Evolutionary conservation across 2,113 vertebrate species (phyloP), one percentile per base, ranked within the genome.

Genomic region (Urocitellus parryii): DNA sequence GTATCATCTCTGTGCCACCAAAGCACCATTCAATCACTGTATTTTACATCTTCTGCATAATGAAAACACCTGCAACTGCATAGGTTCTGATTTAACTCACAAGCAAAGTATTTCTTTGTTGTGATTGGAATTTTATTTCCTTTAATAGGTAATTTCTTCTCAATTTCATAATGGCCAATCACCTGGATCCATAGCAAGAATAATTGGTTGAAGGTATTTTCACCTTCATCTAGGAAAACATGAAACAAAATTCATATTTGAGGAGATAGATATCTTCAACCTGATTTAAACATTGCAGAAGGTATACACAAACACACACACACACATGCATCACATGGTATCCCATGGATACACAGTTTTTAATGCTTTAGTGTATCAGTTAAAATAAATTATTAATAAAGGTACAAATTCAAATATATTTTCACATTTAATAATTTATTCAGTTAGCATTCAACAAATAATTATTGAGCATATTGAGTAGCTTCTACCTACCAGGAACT

Each of bases 21-120:
- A 83, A 72, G 70, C 29, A n/a, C 63, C 87, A 61, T 92, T 96
- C 74, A 68, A 84, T 94, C 78, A 86, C 94, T 91, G 8, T 34
- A 78, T 67, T 86, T 91, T 94, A 84, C 37, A 67, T 65, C 93
- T 94, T 92, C 61, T 86, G 94, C 90, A 96, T 91, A 90, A 95
- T 87, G 84, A 80, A 97, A 86, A 91, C 95, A 95, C 93, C 92
- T 95, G 87, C 83, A 90, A 80, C 22, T 65, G 81, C 68, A 45
- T 8, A 65, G 53, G 68, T 63, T 88, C 82, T 81, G 81, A 94
- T 67, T 85, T 95, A 84, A 88, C 53, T 92, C 34, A 14, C 39
- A 83, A 80, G 65, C 10, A 29, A 51, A 74, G 32, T 22, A 89
- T 65, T 45, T 74, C 34, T 82, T 93, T 82, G 39, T 82, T 88